These are phyloP conservation scores for Phrynocephalus forsythii DNA, from an alignment of 2,797 vertebrate species.

Conservation along the genomic window DNA sequence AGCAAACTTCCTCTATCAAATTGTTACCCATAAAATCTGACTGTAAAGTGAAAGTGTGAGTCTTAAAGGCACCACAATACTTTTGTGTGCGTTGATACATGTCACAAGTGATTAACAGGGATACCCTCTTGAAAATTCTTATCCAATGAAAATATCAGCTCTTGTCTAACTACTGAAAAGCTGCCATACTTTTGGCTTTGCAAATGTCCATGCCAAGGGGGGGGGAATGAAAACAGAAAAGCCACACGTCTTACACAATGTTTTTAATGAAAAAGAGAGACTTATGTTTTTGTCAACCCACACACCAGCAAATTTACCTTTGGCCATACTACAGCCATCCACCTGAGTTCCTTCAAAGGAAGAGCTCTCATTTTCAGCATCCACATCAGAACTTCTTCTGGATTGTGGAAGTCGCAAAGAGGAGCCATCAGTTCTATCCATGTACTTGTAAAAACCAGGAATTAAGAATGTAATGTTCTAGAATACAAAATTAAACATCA, in stretches of 20 bases:
- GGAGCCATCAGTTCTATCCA: slow-evolving; percentile 72
- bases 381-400: slow-evolving; percentile 39
- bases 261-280: not conserved
- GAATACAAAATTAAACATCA: slow-evolving; percentile 25
- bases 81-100: too few relatives aligned
- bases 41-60: too few relatives aligned
- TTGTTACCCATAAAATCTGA: too few relatives aligned
- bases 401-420: slow-evolving; percentile 57
- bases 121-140: too few relatives aligned
- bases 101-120: too few relatives aligned
- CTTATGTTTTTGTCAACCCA: not conserved
- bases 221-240: not conserved
- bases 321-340: slow-evolving; percentile 38
- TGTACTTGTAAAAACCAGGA: slow-evolving; percentile 89
- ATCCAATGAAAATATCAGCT: not conserved
- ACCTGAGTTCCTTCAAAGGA: slow-evolving; percentile 21
- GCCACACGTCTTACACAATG: not conserved
- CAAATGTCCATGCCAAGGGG: not conserved
- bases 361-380: slow-evolving; percentile 32
- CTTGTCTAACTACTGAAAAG: not conserved
- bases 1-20: too few relatives aligned
- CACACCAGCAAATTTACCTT: slow-evolving; percentile 57
- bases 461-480: slow-evolving; percentile 92
- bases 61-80: too few relatives aligned
- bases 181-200: not conserved